Conservation (phyloP, 2,797 vertebrate genomes). For the Acridotheres tristis region DNA sequence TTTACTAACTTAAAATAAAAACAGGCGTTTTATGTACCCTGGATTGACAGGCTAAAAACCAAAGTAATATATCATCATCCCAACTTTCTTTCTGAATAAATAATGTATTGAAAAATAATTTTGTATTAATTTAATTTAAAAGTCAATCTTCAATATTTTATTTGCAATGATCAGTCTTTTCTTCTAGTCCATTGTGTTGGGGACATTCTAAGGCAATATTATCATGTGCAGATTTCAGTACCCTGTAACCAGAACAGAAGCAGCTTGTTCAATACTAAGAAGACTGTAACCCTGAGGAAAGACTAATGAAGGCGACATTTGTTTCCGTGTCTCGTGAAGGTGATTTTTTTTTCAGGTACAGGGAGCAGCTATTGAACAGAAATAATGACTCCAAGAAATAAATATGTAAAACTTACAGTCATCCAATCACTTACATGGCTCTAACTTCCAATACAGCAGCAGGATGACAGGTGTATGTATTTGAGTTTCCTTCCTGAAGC, state of each 20-base stretch:
- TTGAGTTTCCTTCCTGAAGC: not conserved
- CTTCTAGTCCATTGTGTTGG: not conserved
- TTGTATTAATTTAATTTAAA: not conserved
- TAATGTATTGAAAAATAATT: not conserved
- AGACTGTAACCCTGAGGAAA: not conserved
- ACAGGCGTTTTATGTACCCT: not conserved
- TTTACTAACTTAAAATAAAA: not conserved
- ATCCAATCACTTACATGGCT: not conserved
- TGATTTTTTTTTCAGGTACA: not conserved
- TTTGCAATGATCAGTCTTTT: not conserved
- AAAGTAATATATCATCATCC: not conserved
- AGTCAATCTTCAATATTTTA: conserved; percentile 12
- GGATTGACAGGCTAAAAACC: not conserved
- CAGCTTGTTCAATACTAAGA: not conserved
- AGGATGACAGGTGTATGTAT: not conserved
- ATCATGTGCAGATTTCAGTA: not conserved
- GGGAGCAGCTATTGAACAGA: not conserved
- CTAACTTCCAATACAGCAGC: not conserved
- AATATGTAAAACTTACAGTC: not conserved
- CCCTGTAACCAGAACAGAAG: not conserved
- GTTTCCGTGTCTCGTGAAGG: not conserved
- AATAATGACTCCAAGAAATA: not conserved
- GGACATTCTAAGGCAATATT: not conserved
- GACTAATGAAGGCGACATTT: not conserved
- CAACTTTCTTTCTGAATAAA: not conserved